A percentile compares a stretch with the other conserved stretches of the same genome.
Conservation (phyloP, 2,113 vertebrate genomes). For the Tupaia tana region DNA sequence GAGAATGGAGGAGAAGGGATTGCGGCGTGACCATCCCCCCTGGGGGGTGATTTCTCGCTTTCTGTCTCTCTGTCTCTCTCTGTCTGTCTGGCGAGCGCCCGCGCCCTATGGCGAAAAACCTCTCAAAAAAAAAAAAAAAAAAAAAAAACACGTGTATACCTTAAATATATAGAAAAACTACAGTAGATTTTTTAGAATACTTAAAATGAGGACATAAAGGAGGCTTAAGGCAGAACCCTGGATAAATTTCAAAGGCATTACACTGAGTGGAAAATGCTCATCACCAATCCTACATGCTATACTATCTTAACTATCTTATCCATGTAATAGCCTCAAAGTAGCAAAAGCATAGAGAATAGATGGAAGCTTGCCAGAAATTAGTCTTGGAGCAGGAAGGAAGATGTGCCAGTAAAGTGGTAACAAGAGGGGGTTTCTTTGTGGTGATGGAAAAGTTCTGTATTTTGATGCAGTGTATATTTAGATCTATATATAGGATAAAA, state of each 20-base stretch:
- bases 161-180: not conserved
- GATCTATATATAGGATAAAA: not conserved
- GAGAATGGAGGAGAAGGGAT: too few species aligned
- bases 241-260: not conserved
- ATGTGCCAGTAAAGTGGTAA: not conserved
- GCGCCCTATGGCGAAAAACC: too few species aligned
- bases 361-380: not conserved
- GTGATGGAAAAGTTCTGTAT: not conserved
- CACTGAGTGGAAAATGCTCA: accelerated
- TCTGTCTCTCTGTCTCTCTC: too few species aligned
- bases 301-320: not conserved
- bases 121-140: too few species aligned
- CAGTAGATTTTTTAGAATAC: not conserved
- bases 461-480: not conserved
- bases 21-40: too few species aligned
- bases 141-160: too few species aligned
- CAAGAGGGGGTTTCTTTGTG: not conserved
- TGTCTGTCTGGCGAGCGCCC: too few species aligned
- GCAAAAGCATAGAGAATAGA: not conserved
- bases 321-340: not conserved
- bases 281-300: not conserved
- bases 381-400: accelerated
- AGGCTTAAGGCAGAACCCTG: not conserved
- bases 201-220: not conserved
- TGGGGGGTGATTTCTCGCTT: too few species aligned